These are phyloP conservation scores for Thymelicus lineola DNA, from an alignment of 2,888 invertebrate species.

Conservation along the genomic window DNA sequence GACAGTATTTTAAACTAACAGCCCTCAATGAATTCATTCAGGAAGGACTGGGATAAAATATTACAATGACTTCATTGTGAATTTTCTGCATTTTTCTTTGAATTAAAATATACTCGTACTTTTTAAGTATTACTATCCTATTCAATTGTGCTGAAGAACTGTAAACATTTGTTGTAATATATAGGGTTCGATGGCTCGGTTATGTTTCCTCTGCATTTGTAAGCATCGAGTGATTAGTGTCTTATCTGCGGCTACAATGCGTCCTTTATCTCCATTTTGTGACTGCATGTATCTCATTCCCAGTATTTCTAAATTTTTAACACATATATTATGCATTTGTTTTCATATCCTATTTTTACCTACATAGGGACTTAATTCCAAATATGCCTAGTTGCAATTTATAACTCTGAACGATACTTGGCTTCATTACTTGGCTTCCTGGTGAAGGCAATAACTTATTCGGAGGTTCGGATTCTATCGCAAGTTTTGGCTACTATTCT, in stretches of 20 bases:
- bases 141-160: too few relatives aligned
- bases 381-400: not conserved
- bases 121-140: too few relatives aligned
- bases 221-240: slow-evolving; percentile 13
- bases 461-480: slow-evolving; percentile 19
- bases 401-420: not conserved
- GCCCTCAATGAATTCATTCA: slow-evolving; percentile 24
- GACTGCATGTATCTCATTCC: too few relatives aligned
- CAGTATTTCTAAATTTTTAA: too few relatives aligned
- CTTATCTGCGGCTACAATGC: slow-evolving; percentile 21
- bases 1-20: slow-evolving; percentile 30
- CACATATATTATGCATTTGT: too few relatives aligned
- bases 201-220: too few relatives aligned
- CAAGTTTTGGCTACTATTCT: slow-evolving; percentile 30
- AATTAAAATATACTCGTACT: too few relatives aligned
- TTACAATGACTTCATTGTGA: slow-evolving; percentile 25
- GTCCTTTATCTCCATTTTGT: not conserved
- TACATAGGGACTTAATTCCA: too few relatives aligned
- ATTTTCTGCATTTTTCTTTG: slow-evolving; percentile 11
- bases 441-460: slow-evolving; percentile 28
- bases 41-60: slow-evolving; percentile 22
- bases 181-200: too few relatives aligned
- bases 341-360: too few relatives aligned
- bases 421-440: slow-evolving; percentile 30
- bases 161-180: too few relatives aligned